Base-by-base conservation (phyloP, 2,888 invertebrate species). In the Listrodromus nycthemerus region DNA sequence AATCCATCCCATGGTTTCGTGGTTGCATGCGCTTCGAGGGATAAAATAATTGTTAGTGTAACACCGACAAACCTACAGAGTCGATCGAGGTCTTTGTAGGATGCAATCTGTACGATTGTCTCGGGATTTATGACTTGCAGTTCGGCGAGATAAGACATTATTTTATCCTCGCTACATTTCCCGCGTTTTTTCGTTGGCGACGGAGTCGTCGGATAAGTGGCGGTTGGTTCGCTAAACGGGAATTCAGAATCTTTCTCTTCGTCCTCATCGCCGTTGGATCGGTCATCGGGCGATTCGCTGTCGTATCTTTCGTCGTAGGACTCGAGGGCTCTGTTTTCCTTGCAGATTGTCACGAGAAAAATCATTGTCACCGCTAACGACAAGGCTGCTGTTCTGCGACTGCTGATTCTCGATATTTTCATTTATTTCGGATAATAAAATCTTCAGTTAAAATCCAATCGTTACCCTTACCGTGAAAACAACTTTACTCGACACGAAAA, bases 101-200 rank as follows among this genome's bases (percentile, higher is more conserved):
- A 92, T 30, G 94, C 89, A 45, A 95, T 87, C 81, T 93, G 90
- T 1, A 95, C 90, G 79, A 95, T 94, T 52, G 94, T 93, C 89
- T 95, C 95, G 0, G 95, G 95, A 90, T 94, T 95, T 19, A 94
- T 94, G 5, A 94, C 93, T 89, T 94, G 94, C 66, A 95, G 90
- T 77, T 94, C 93, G 0, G 95, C 95, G 83, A 95, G 90, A 86
- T 94, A 94, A 76, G 92, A 86, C 87, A 95, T 91, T 55, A 95
- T 85, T 79, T 92, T 91, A 86, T 95, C 94, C 85, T 93, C 93
- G 84, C 93, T 92, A 87, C 94, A 94, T 83, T 66, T 85, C 3
- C 77, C 67, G 7, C 27, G 21, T 66, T 73, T 58, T n/a, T 45
- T 69, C 58, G 66, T 33, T 37, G 33, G 58, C 21, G 61, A 24